Evolutionary conservation across 1,140 invertebrate species (phyloP).

Genomic region (Drepana arcuata): DNA sequence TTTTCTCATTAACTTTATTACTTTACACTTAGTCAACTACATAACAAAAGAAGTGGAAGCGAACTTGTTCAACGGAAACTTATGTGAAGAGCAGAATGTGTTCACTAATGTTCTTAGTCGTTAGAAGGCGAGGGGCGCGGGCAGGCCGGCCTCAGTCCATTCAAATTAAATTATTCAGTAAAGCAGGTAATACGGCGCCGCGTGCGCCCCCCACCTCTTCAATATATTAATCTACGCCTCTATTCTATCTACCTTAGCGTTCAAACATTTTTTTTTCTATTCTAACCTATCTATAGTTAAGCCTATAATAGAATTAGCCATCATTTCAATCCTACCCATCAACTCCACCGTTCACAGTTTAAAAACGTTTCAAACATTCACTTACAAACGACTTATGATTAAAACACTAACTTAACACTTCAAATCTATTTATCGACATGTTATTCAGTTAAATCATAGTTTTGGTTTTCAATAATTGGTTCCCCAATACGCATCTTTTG

Average conservation of each 20-base stretch:
- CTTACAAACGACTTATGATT: constrained; percentile 65
- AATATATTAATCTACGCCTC: constrained; percentile 55
- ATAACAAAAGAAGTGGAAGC: constrained; percentile 71
- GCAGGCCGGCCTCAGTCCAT: constrained; percentile 56
- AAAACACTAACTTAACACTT: constrained; percentile 66
- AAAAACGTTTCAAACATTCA: constrained; percentile 46
- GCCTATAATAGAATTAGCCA: constrained; percentile 53
- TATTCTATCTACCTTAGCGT: constrained; percentile 64
- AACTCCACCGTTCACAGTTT: constrained; percentile 37
- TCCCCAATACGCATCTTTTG: constrained; percentile 47
- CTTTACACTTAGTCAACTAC: constrained; percentile 69
- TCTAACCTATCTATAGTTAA: constrained; percentile 68
- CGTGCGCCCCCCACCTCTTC: constrained; percentile 23
- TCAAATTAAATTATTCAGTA: constrained; percentile 71
- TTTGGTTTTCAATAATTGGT: constrained; percentile 58
- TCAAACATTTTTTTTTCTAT: constrained; percentile 64
- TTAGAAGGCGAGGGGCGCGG: constrained; percentile 28
- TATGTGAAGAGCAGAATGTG: constrained; percentile 57
- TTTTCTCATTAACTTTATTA: constrained; percentile 62
- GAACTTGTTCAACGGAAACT: constrained; percentile 68
- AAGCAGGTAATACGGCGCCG: constrained; percentile 57
- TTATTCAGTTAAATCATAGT: constrained; percentile 47
- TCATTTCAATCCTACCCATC: constrained; percentile 39
- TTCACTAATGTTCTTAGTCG: constrained; percentile 46
- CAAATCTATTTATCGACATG: constrained; percentile 55